Percentiles rank a stretch among this genome's conserved stretches.
Evolutionary conservation across 2,113 vertebrate species (phyloP).

Genomic region (Mellivora capensis): DNA sequence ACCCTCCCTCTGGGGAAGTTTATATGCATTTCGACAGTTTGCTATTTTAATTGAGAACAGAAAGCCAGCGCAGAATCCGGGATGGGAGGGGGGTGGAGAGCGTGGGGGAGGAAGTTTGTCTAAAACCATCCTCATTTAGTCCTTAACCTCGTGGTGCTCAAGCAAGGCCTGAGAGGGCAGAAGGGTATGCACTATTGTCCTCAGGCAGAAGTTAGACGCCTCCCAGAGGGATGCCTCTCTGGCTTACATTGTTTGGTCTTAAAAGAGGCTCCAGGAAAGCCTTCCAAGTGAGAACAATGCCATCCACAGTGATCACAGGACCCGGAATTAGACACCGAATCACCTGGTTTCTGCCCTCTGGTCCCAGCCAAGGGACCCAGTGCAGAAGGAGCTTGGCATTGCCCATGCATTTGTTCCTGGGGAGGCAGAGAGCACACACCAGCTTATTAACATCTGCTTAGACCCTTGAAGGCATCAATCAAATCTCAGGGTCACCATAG

Average conservation of each 20-base stretch:
- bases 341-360: rapidly evolving
- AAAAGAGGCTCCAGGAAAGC: not conserved
- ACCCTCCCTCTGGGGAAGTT: not conserved
- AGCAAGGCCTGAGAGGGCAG: rapidly evolving
- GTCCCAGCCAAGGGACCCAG: rapidly evolving
- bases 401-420: rapidly evolving
- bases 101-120: not conserved
- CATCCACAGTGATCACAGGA: rapidly evolving
- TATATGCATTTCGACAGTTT: not conserved
- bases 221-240: not conserved
- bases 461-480: not conserved
- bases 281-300: no score
- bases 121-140: not conserved
- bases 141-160: rapidly evolving
- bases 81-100: not conserved
- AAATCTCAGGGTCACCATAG: rapidly evolving
- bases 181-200: rapidly evolving
- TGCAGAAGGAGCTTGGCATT: rapidly evolving
- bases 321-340: rapidly evolving
- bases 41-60: not conserved
- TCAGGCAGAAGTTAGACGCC: rapidly evolving
- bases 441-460: not conserved
- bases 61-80: not conserved
- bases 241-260: not conserved
- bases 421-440: rapidly evolving